A percentile compares a stretch with the other conserved stretches of the same genome.
phyloP scores from a whole-genome alignment of 2,888 invertebrate genomes.

The Acanthopleura granulata region DNA sequence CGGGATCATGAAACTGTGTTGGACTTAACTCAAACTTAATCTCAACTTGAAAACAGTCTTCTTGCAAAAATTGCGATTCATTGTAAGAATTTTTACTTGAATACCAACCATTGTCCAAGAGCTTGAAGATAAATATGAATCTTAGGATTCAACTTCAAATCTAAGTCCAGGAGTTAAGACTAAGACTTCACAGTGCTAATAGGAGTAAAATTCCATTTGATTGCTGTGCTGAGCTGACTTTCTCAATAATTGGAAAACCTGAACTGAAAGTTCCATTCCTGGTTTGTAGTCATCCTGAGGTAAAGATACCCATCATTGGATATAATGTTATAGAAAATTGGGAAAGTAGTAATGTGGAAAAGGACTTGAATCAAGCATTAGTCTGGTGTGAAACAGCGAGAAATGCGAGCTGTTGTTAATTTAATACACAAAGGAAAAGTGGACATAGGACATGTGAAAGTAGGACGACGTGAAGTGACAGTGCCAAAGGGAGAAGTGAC shows the following conservation, averaged over 20 bases:
- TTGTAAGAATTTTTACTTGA: too few relatives aligned
- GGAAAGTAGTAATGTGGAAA: background rate
- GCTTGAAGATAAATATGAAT: too few relatives aligned
- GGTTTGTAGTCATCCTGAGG: slow-evolving; percentile 13
- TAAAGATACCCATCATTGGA: slow-evolving; percentile 24
- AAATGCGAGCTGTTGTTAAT: too few relatives aligned
- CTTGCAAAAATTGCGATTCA: too few relatives aligned
- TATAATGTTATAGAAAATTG: slow-evolving; percentile 27
- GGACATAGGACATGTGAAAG: background rate
- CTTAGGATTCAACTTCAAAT: too few relatives aligned
- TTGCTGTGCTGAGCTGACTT: background rate
- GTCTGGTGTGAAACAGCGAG: too few relatives aligned
- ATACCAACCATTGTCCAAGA: too few relatives aligned
- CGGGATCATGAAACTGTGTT: too few relatives aligned
- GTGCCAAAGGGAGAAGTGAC: background rate
- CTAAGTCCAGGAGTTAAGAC: too few relatives aligned
- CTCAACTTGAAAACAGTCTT: too few relatives aligned
- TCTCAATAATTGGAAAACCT: background rate
- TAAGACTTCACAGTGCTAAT: background rate
- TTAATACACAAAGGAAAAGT: background rate
- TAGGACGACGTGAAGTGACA: background rate
- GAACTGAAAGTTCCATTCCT: slow-evolving; percentile 22
- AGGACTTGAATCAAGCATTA: background rate
- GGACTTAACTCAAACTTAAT: too few relatives aligned
- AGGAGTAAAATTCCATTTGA: background rate